Evolutionary conservation across 2,888 invertebrate genomes (phyloP), one percentile per base, ranked within the genome.

Genomic region (Pediacus dermestoides): DNA sequence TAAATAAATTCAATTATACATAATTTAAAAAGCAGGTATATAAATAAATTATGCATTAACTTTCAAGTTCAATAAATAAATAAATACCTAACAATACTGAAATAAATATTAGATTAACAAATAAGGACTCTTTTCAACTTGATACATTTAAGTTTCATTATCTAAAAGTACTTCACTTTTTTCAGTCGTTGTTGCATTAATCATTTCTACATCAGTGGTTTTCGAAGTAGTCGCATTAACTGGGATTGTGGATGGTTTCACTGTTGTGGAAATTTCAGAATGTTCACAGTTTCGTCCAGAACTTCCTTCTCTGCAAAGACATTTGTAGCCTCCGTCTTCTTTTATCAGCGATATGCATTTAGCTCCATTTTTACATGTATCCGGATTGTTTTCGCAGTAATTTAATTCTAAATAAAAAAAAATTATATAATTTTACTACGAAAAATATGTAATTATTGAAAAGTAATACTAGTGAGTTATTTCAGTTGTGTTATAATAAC

Each of bases 261-360:
- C 14, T 4, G 28, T 28, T 12, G 28, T 28, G 3, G 28, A 28
- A 39, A 51, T 43, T 37, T 43, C 84, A 2, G 64, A 60, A 31
- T 77, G 74, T 69, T 89, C 88, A 58, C 89, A 90, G 46, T 80
- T 76, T 42, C 78, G 78, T n/a, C 90, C 90, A 39, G 77, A 76
- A 58, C 79, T 81, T 21, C 87, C 88, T 16, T 82, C 73, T 0
- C 82, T 78, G 59, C 90, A 90, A 36, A 82, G 70, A 62, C 90
- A 90, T 40, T 80, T 79, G 70, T 77, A 90, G 62, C 73, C 71
- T 1, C 88, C 90, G 34, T 90, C 88, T 34, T 82, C 81, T 39
- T 82, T 79, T 18, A 83, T 81, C 42, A 87, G 60, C 30, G 89
- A 88, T 36, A 84, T 75, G 64, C 93, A 93, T 56, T 81, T 85